Base-by-base conservation (phyloP, 2,113 vertebrate species). In the Misgurnus anguillicaudatus region DNA sequence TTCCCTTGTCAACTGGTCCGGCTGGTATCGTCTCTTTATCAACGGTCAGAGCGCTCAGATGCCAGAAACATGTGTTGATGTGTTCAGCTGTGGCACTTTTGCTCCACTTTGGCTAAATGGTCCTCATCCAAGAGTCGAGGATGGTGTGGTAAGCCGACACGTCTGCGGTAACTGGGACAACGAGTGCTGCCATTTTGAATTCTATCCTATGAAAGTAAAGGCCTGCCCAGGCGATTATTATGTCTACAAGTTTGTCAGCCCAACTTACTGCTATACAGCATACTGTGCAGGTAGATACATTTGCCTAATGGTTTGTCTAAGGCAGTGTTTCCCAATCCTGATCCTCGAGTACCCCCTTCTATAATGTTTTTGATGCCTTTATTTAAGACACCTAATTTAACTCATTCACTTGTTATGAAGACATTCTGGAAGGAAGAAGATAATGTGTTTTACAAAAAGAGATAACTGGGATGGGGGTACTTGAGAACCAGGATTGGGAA, bases 21-120 rank as follows among this genome's bases (percentile, higher is more conserved):
- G 79, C 13, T 80, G 79, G 79, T 80, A 75, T 53, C 78, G 78
- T 39, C 68, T 79, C 8, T 24, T 63, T 31, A 38, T 72, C 39
- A 17, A 21, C 3, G 79, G 79, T 9, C 13, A 36, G 4, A 39
- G 55, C 19, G 70, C 47, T 63, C 70, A 47, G 14, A 80, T 80
- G 69, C 60, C 78, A 36, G 70, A 80, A 16, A 42, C 14, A 17
- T 80, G 78, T 74, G 21, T 58, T 39, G 3, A 5, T n/a, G 0
- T 6, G 19, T n/a, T 8, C 2, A 55, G n/a, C 31, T 80, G 70
- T 75, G 63, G 79, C 36, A 75, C 79, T n/a, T 0, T 58, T 41
- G 62, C 61, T 5, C 61, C 79, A 6, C 41, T 80, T 21, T 80
- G 79, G 79, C 51, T 75, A 5, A 75, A 66, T 14, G 70, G 70